Conservation (phyloP, 2,888 invertebrate species). For the Gisinianus flammeolus region DNA sequence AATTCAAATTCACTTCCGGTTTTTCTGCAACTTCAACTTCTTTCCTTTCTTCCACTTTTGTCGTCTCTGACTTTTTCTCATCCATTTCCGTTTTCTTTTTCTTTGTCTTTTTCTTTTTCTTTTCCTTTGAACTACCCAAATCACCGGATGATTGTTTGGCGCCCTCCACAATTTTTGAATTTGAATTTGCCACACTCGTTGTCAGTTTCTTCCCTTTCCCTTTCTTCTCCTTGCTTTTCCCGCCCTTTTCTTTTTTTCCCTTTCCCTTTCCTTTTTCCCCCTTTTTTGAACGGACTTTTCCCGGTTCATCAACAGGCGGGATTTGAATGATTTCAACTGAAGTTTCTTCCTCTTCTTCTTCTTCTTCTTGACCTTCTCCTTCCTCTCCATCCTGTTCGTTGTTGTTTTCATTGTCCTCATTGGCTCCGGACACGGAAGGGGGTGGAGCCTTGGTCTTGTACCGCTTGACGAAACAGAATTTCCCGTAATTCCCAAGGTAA, state of each 20-base stretch:
- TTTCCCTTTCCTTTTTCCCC: not conserved
- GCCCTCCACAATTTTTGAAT: not conserved
- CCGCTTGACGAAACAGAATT: conserved; percentile 2
- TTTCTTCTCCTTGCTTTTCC: not conserved
- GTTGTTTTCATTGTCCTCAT: not conserved
- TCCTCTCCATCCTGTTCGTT: not conserved
- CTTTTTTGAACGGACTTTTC: not conserved
- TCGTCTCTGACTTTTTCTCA: not conserved
- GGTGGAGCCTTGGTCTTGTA: not conserved
- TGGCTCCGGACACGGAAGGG: not conserved
- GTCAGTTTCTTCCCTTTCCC: too few species aligned
- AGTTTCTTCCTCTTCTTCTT: not conserved
- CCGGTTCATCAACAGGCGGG: not conserved
- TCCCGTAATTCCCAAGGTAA: conserved; percentile 10
- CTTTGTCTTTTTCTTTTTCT: not conserved
- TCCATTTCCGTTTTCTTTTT: conserved; percentile 4
- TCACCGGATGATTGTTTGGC: not conserved
- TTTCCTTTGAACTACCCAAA: not conserved
- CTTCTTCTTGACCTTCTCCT: not conserved
- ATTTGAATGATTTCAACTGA: not conserved
- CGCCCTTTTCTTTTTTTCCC: not conserved
- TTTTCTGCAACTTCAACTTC: not conserved
- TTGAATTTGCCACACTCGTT: too few species aligned
- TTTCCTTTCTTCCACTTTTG: not conserved
- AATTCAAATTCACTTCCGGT: conserved; percentile 1